phyloP scores from a whole-genome alignment of 2,113 vertebrate species.

The Labeo rohita region DNA sequence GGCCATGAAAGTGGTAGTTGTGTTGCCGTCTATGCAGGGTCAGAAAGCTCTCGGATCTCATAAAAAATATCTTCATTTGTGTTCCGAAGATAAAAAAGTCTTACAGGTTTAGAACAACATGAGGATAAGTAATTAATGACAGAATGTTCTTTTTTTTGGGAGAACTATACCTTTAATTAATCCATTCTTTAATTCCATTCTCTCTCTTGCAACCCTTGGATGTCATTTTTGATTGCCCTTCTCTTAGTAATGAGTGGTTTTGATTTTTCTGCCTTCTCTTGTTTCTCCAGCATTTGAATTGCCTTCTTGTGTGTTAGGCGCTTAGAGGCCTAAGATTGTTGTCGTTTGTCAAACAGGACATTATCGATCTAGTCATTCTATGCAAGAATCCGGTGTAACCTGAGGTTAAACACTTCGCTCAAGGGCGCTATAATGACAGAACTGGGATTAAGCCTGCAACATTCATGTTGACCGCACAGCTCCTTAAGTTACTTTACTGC shows the following conservation, averaged over 20 bases:
- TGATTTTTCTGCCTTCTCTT: neutral
- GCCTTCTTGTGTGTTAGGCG: neutral
- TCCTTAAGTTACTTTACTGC: neutral
- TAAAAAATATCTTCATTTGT: no score
- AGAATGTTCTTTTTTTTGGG: no score
- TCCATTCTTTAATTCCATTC: no score
- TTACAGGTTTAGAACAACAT: no score
- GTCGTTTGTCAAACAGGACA: conserved; percentile 26
- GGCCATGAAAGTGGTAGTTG: no score
- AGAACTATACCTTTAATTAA: no score
- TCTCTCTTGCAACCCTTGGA: neutral
- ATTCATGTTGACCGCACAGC: neutral
- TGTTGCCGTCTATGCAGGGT: no score
- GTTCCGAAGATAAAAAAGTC: no score
- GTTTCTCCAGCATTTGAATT: neutral
- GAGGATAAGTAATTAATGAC: no score
- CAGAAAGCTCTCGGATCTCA: no score
- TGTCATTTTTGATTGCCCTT: neutral
- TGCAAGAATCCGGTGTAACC: neutral
- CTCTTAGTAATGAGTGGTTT: neutral
- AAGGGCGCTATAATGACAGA: neutral
- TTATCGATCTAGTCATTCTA: neutral
- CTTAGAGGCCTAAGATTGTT: neutral
- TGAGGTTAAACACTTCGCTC: neutral
- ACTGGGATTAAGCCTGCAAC: conserved; percentile 14